Evolutionary conservation across 2,888 invertebrate genomes (phyloP).

Genomic region (Phyllotreta striolata): DNA sequence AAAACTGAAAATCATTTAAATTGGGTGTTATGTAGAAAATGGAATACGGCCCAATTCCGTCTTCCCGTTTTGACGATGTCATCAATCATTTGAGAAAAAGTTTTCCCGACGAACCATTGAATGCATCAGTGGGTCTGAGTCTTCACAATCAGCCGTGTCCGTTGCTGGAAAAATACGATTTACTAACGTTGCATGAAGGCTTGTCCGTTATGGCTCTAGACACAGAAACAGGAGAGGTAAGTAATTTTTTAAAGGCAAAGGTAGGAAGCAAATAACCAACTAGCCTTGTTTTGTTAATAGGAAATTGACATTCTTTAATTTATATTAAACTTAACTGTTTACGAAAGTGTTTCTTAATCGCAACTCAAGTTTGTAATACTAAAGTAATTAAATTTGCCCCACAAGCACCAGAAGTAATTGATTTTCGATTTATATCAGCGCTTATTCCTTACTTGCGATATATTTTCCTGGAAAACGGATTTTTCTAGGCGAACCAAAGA

Average conservation of each 20-base stretch:
- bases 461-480: too few relatives aligned
- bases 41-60: conserved; percentile 62
- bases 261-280: too few relatives aligned
- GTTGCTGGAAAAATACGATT: conserved; percentile 76
- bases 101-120: conserved; percentile 85
- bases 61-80: conserved; percentile 68
- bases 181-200: conserved; percentile 76
- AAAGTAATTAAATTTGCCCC: too few relatives aligned
- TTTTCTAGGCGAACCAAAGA: too few relatives aligned
- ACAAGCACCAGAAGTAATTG: too few relatives aligned
- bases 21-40: conserved; percentile 47
- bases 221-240: conserved; percentile 69
- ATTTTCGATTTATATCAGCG: too few relatives aligned
- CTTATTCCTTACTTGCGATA: too few relatives aligned
- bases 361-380: too few relatives aligned
- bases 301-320: too few relatives aligned
- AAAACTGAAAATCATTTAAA: not conserved
- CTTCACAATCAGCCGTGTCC: conserved; percentile 73
- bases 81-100: conserved; percentile 75
- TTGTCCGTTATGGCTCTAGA: conserved; percentile 74
- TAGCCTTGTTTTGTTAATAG: too few relatives aligned
- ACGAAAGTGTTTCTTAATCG: too few relatives aligned
- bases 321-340: too few relatives aligned
- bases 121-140: conserved; percentile 79
- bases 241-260: conserved; percentile 20